Conservation (phyloP, 2,113 vertebrate species). For the Grammomys dolichurus region DNA sequence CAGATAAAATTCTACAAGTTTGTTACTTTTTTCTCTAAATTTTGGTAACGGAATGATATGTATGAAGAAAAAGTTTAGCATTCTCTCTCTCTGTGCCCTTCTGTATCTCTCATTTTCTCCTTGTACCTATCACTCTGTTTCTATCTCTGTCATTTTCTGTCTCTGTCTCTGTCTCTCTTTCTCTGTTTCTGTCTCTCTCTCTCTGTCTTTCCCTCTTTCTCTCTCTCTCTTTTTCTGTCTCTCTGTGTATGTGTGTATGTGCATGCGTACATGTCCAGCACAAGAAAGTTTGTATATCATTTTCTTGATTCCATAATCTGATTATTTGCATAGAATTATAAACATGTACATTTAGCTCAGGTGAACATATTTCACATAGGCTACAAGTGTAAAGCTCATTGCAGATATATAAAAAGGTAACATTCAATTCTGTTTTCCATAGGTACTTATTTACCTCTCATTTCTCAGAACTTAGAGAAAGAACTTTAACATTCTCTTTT, state of each 20-base stretch:
- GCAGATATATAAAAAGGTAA: background rate
- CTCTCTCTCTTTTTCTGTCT: background rate
- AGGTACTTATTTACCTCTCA: background rate
- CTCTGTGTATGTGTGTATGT: background rate
- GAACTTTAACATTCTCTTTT: background rate
- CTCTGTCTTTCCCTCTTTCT: background rate
- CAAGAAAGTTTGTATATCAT: background rate
- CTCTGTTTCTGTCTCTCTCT: background rate
- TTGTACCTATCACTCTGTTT: background rate
- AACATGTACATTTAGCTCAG: background rate
- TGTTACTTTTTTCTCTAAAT: slow-evolving; percentile 6
- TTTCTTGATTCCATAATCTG: background rate
- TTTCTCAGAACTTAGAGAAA: background rate
- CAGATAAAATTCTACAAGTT: background rate
- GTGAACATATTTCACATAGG: background rate
- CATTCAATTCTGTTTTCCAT: background rate
- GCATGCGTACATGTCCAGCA: background rate
- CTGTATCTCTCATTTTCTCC: background rate
- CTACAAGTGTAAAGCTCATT: background rate
- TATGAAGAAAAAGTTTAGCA: background rate
- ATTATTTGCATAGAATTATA: background rate
- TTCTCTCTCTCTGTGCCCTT: background rate
- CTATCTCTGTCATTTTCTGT: background rate
- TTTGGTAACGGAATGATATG: background rate
- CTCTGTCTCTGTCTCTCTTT: background rate